Percentiles rank a stretch among this genome's conserved stretches.
phyloP scores from a whole-genome alignment of 2,888 invertebrate species.

The Mystacides longicornis region DNA sequence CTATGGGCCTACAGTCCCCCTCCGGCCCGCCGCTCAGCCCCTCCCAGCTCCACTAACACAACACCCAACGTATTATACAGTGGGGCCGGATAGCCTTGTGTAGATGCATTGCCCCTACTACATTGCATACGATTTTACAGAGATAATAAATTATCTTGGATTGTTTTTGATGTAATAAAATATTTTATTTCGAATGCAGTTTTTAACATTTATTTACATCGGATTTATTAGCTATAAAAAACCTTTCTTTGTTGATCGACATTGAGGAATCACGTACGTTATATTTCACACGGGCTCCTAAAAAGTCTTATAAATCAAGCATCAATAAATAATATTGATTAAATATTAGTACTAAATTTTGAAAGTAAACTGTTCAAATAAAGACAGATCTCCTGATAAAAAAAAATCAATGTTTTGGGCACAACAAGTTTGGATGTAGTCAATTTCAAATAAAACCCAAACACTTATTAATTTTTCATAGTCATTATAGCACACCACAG shows the following conservation, averaged over 20 bases:
- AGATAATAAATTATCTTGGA: constrained; percentile 1
- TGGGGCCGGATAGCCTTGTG: constrained; percentile 21
- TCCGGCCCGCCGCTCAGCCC: constrained; percentile 4
- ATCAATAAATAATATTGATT: too few species aligned
- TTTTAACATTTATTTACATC: not conserved
- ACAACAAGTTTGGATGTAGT: too few species aligned
- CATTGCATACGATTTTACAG: constrained; percentile 10
- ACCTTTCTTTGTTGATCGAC: not conserved
- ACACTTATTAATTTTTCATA: too few species aligned
- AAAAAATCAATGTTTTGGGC: too few species aligned
- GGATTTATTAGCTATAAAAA: not conserved
- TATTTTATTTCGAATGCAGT: not conserved
- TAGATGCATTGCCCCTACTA: constrained; percentile 22
- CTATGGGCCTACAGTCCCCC: constrained; percentile 8
- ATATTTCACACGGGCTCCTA: too few species aligned
- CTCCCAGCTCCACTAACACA: not conserved
- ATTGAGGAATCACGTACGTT: too few species aligned
- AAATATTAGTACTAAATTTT: too few species aligned
- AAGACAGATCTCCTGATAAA: too few species aligned
- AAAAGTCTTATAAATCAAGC: too few species aligned
- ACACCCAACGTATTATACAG: not conserved
- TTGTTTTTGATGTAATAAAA: constrained; percentile 2
- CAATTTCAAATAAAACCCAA: too few species aligned
- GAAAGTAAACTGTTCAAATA: too few species aligned
- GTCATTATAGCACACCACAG: too few species aligned